phyloP scores from a whole-genome alignment of 2,113 vertebrate species.

The Pica pica region DNA sequence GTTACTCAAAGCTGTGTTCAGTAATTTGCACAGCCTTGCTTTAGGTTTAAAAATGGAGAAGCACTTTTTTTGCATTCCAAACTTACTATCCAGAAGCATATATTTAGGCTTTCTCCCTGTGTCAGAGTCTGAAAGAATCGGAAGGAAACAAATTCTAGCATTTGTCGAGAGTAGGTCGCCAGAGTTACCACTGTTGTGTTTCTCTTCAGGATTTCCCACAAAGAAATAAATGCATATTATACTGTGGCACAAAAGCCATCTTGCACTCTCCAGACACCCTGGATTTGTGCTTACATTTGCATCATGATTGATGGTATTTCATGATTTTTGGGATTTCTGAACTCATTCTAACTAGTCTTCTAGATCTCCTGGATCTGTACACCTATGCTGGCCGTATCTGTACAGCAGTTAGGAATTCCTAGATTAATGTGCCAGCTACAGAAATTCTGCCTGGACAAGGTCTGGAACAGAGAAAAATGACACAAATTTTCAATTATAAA shows the following conservation, averaged over 20 bases:
- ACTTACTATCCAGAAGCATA: background rate
- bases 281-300: background rate
- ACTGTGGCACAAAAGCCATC: background rate
- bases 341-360: background rate
- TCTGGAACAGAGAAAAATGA: background rate
- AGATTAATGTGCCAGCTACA: background rate
- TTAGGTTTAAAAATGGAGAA: background rate
- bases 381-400: accelerated
- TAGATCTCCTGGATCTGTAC: background rate
- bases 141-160: background rate
- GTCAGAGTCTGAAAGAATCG: background rate
- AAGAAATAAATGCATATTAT: background rate
- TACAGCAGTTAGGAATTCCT: background rate
- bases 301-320: background rate
- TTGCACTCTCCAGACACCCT: background rate
- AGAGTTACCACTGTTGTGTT: no score
- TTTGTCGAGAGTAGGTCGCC: background rate
- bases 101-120: background rate
- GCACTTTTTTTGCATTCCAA: background rate
- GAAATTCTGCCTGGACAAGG: background rate
- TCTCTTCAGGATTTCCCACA: background rate
- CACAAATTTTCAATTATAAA: background rate
- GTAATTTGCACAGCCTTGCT: background rate
- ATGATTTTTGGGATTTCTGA: background rate
- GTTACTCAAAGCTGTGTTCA: background rate